Conservation (phyloP, 2,113 vertebrate species). For the Mustelus asterias region DNA sequence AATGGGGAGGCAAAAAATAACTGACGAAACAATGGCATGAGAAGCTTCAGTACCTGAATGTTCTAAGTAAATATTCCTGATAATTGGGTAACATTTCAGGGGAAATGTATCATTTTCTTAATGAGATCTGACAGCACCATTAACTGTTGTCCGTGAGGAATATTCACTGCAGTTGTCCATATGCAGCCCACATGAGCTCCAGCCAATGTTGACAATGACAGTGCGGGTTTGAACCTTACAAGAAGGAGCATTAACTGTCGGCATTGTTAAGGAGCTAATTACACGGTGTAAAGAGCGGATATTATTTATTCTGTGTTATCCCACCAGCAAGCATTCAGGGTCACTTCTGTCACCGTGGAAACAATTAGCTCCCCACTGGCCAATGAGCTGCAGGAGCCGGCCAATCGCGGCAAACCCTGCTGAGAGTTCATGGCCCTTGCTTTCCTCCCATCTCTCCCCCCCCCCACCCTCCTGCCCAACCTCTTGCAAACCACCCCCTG, state of each 20-base stretch:
- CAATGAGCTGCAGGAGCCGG: neutral
- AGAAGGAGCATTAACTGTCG: constrained; percentile 10
- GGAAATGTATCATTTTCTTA: constrained; percentile 26
- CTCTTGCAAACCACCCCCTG: neutral
- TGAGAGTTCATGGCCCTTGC: neutral
- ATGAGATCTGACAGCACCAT: constrained; percentile 30
- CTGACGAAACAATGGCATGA: neutral
- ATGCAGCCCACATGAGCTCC: constrained; percentile 8
- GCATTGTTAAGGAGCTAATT: constrained; percentile 30
- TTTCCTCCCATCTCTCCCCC: neutral
- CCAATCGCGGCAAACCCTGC: constrained; percentile 6
- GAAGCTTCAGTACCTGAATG: constrained; percentile 6
- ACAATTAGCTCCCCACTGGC: constrained; percentile 33
- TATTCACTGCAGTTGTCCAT: constrained; percentile 20
- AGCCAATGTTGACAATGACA: constrained; percentile 10
- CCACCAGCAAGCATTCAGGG: constrained; percentile 21
- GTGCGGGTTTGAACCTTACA: constrained; percentile 24
- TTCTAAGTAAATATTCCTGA: constrained; percentile 26
- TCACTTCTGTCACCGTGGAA: constrained; percentile 31
- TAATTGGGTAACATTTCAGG: constrained; percentile 32
- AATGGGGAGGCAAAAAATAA: neutral
- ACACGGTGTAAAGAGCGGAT: constrained; percentile 31
- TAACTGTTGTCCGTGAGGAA: constrained; percentile 21
- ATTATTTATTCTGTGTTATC: constrained; percentile 34
- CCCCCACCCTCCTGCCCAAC: no score